Base-by-base conservation (phyloP, 2,113 vertebrate species). In the Erythrocercus mccallii region DNA sequence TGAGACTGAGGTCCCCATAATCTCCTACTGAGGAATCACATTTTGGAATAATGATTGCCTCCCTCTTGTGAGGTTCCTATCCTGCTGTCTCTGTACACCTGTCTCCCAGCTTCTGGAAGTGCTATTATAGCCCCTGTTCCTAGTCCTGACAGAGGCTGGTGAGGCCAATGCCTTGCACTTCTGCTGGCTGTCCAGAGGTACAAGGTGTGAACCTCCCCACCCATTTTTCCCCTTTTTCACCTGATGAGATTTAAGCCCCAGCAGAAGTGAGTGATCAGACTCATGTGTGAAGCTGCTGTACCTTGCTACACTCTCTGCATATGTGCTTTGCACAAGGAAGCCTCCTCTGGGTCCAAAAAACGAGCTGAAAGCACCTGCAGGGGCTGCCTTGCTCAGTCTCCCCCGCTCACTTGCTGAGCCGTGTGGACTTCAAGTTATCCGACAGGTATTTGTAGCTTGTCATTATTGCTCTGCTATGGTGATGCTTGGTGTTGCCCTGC, bases 291-390 rank as follows among this genome's bases (percentile, higher is more conserved):
- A 88, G 58, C 45, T 1, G 1, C 38, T 22, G 45, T 42, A 30
- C 45, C 70, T 56, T 80, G 61, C 40, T 72, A 24, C 8, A 20
- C 38, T 82, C 25, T 31, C 62, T 15, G 15, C 62, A 31, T 47
- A 45, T 0, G 1, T 27, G 57, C 62, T 86, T 76, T 65, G 44
- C 62, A 58, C 53, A 30, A 16, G 37, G 53, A 87, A 65, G 47
- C 25, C 68, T 94, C 64, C 40, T 79, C 68, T 23, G 56, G 10
- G 27, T 87, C 35, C 71, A 50, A 33, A 66, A 30, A 51, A 62
- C 5, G 31, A 30, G 47, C 65, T 38, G 71, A 62, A 82, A 78
- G 76, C 76, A 89, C 91, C 86, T 89, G 71, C 91, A 91, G 74
- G 47, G 40, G 35, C 70, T 76, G 76, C 58, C 45, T 57, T 0